Evolutionary conservation across 2,888 invertebrate genomes (phyloP).

Genomic region (Pollenia angustigena): DNA sequence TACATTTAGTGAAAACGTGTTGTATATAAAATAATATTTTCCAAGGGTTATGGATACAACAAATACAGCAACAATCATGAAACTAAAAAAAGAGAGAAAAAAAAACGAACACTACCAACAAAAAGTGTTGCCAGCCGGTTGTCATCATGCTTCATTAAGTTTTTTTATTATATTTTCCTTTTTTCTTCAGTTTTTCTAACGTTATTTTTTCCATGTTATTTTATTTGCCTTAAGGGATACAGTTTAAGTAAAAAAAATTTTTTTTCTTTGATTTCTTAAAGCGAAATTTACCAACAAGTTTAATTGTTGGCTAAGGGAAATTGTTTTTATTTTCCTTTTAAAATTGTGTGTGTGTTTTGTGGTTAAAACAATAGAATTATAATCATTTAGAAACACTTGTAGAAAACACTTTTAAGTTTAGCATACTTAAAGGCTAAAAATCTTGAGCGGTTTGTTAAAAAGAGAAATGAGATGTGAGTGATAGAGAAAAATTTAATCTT

Average conservation of each 20-base stretch:
- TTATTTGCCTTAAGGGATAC: slow-evolving; percentile 9
- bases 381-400: slow-evolving; percentile 27
- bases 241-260: neutral
- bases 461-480: neutral
- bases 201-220: neutral
- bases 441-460: neutral
- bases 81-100: neutral
- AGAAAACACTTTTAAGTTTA: slow-evolving; percentile 10
- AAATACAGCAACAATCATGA: slow-evolving; percentile 1
- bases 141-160: slow-evolving; percentile 69
- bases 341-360: slow-evolving; percentile 28
- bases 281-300: slow-evolving; percentile 41
- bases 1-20: slow-evolving; percentile 52
- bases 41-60: slow-evolving; percentile 36
- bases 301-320: slow-evolving; percentile 22
- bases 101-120: slow-evolving; percentile 21
- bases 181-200: neutral
- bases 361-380: slow-evolving; percentile 22
- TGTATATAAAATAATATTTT: slow-evolving; percentile 59
- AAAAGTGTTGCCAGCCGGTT: slow-evolving; percentile 57
- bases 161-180: slow-evolving; percentile 47
- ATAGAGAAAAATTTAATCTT: too few relatives aligned
- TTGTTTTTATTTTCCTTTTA: neutral
- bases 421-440: slow-evolving; percentile 7
- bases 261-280: slow-evolving; percentile 1